Conservation (phyloP, 2,888 invertebrate genomes). For the Meloe dianella region DNA sequence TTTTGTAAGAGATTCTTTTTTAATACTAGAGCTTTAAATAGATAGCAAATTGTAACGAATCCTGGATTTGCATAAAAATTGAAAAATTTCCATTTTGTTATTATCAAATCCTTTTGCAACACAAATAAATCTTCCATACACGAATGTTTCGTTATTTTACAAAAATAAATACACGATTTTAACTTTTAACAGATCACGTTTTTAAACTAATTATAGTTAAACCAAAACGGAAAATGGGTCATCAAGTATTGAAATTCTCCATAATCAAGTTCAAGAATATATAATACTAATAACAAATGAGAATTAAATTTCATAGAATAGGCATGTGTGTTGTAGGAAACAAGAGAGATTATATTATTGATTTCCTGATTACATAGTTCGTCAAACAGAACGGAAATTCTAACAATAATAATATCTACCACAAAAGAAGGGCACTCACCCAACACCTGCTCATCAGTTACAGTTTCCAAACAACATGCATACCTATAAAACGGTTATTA, state of each 20-base stretch:
- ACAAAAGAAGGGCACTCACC: conserved; percentile 3
- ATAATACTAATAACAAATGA: not conserved
- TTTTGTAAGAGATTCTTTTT: not conserved
- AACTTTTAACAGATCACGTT: not conserved
- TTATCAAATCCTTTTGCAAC: too few relatives aligned
- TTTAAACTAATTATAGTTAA: not conserved
- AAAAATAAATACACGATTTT: not conserved
- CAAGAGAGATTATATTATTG: not conserved
- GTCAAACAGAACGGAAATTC: conserved; percentile 10
- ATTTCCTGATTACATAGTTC: not conserved
- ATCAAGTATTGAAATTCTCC: not conserved
- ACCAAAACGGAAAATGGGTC: not conserved
- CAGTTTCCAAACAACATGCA: not conserved
- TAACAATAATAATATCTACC: conserved; percentile 5
- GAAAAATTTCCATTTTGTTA: not conserved
- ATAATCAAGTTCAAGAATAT: conserved; percentile 1
- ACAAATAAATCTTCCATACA: not conserved
- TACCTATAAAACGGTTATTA: not conserved
- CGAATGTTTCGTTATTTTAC: not conserved
- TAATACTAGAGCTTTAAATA: too few relatives aligned
- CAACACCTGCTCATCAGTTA: conserved; percentile 1
- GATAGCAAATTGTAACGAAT: too few relatives aligned
- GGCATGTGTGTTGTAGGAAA: too few relatives aligned
- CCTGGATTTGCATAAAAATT: too few relatives aligned
- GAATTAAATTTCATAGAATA: not conserved